Evolutionary conservation across 1,140 invertebrate species (phyloP), one percentile per base, ranked within the genome.

Genomic region (Meloidogyne hapla): DNA sequence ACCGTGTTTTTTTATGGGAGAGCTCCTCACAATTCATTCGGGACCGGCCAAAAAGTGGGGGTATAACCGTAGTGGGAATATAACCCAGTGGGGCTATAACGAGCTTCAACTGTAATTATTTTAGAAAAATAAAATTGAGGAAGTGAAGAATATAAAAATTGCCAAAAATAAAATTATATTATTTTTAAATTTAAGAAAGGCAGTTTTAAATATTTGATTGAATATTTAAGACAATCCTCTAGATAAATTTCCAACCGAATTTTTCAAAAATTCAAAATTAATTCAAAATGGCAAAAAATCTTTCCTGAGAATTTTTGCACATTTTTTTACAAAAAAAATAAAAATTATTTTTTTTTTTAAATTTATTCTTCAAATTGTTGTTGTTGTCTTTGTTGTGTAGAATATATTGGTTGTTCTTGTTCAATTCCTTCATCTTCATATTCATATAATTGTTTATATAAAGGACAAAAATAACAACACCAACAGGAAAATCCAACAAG

Each of bases 401-500:
- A 40, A 28, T 28, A 40, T 33, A 66, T 15, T 40, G 4, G 21
- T 33, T 18, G 21, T 18, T 26, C 62, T 26, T 42, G 65, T 67
- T n/a, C 21, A n/a, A 56, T 64, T 13, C 10, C 28, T 25, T 64
- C 10, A 63, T 64, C 21, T 73, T 72, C 70, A 38, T 73, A 18
- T 40, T 73, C 71, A 61, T 83, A 84, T 25, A 84, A 42, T 65
- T 80, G 78, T 56, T 85, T 86, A 79, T 87, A 86, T 13, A 86
- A 69, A 26, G 85, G 85, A 77, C 85, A 86, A 63, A 85, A 86
- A 67, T 73, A 87, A 56, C 86, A 87, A 66, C 85, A 86, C 85
- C 85, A 86, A 73, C 85, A 86, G 1, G 83, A 85, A 8, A 86
- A 78, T 0, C 76, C 79, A 65, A 87, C 81, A n/a, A 86, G 62